Evolutionary conservation across 2,113 vertebrate genomes (phyloP).

Genomic region (Microcebus lehilahytsara): DNA sequence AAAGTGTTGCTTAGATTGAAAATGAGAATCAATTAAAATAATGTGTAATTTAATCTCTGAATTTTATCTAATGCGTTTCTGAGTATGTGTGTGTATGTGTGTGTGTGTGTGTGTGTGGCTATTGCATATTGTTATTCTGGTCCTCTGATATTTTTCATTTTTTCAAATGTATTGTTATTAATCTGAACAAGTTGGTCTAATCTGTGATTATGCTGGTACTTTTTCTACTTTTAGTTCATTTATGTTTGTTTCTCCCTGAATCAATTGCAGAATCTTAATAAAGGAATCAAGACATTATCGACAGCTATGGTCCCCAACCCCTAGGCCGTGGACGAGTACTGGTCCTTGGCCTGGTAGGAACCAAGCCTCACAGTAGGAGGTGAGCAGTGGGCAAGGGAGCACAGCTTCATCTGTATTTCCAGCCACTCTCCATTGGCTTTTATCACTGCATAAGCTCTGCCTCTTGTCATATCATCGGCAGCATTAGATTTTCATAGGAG

Average conservation of each 20-base stretch:
- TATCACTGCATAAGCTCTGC: too few species aligned
- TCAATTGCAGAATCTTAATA: background rate
- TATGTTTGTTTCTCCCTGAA: background rate
- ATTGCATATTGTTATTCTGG: background rate
- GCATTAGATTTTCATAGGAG: too few species aligned
- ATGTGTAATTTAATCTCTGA: background rate
- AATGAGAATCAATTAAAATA: background rate
- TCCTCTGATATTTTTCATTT: background rate
- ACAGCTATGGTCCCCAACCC: too few species aligned
- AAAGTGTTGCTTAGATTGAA: background rate
- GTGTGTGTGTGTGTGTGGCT: background rate
- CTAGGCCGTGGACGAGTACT: too few species aligned
- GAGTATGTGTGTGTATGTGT: background rate
- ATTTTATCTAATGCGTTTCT: background rate
- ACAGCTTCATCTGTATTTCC: too few species aligned
- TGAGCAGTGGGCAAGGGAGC: too few species aligned
- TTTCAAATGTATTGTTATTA: background rate
- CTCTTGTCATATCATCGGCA: too few species aligned
- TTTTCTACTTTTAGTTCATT: slow-evolving; percentile 5
- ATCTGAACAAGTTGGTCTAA: background rate
- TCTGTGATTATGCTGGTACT: background rate
- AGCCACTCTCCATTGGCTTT: too few species aligned
- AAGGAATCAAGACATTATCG: background rate
- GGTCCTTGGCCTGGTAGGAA: too few species aligned
- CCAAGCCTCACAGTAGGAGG: too few species aligned